Percentiles rank a stretch among this genome's conserved stretches.
phyloP scores from a whole-genome alignment of 2,113 vertebrate genomes.

The Raja brachyura region DNA sequence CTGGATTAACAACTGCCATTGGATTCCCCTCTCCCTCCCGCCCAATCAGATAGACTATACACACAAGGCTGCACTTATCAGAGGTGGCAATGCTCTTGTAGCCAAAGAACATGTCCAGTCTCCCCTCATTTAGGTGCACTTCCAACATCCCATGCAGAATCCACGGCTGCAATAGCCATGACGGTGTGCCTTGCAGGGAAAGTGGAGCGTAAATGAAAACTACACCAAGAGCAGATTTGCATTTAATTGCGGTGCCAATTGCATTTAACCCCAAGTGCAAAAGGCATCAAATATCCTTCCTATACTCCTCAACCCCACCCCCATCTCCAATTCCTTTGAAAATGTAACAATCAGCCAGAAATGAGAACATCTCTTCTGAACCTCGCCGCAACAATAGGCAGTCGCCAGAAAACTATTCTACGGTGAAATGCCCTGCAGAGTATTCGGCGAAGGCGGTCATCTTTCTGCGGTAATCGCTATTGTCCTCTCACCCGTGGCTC shows the following conservation, averaged over 20 bases:
- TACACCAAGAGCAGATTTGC: neutral
- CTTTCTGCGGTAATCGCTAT: slow-evolving; percentile 20
- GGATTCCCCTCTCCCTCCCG: neutral
- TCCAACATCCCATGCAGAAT: neutral
- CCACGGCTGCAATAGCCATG: too few species aligned
- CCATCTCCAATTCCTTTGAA: neutral
- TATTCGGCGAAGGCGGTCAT: neutral
- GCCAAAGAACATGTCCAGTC: neutral
- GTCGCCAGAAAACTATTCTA: neutral
- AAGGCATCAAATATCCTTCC: neutral
- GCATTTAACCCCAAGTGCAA: neutral
- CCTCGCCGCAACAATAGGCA: neutral
- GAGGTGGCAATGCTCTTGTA: neutral
- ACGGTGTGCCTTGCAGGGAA: neutral
- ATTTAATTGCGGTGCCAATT: neutral
- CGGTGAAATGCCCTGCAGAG: neutral
- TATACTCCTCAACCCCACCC: neutral
- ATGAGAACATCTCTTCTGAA: neutral
- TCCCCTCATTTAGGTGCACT: neutral
- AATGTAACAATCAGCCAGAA: neutral
- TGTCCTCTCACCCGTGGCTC: neutral
- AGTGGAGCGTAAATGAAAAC: neutral
- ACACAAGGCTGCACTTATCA: neutral
- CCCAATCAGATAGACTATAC: neutral
- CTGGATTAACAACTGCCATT: neutral